Percentiles rank a stretch among this genome's conserved stretches.
phyloP scores from a whole-genome alignment of 1,140 invertebrate genomes.

The Megalonaias nervosa region DNA sequence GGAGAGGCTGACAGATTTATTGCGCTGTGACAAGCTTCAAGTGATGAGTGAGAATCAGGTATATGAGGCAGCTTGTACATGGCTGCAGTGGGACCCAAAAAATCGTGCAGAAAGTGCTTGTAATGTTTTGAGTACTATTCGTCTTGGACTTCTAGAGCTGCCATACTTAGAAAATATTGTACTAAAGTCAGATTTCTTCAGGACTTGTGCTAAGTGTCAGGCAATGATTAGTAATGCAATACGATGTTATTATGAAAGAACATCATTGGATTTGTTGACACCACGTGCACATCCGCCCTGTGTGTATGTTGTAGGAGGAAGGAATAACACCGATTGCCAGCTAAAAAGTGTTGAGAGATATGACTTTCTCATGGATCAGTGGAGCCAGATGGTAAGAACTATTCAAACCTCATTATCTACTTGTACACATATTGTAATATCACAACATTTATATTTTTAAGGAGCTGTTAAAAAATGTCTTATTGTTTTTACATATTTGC shows the following conservation, averaged over 20 bases:
- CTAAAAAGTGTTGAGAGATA: slow-evolving; percentile 66
- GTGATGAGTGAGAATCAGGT: slow-evolving; percentile 77
- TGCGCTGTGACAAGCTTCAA: slow-evolving; percentile 65
- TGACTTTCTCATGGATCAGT: slow-evolving; percentile 64
- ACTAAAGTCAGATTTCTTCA: slow-evolving; percentile 64
- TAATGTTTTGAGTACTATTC: slow-evolving; percentile 58
- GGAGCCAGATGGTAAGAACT: slow-evolving; percentile 61
- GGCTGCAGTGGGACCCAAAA: slow-evolving; percentile 60
- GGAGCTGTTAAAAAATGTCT: not conserved
- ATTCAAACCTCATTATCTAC: too few relatives aligned
- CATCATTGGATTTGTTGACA: slow-evolving; percentile 49
- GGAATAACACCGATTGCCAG: slow-evolving; percentile 67
- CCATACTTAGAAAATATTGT: slow-evolving; percentile 65
- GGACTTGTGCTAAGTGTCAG: slow-evolving; percentile 67
- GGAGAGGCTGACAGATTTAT: slow-evolving; percentile 55
- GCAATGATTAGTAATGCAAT: slow-evolving; percentile 66
- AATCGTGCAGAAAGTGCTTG: slow-evolving; percentile 51
- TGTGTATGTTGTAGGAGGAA: slow-evolving; percentile 68
- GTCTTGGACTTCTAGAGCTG: slow-evolving; percentile 60
- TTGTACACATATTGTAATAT: too few relatives aligned
- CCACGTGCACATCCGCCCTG: slow-evolving; percentile 73
- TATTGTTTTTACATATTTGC: not conserved
- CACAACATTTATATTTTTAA: not conserved
- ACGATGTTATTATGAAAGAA: slow-evolving; percentile 55
- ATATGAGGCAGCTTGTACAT: slow-evolving; percentile 62